phyloP scores from a whole-genome alignment of 1,140 invertebrate species.

The Nasonia giraulti region DNA sequence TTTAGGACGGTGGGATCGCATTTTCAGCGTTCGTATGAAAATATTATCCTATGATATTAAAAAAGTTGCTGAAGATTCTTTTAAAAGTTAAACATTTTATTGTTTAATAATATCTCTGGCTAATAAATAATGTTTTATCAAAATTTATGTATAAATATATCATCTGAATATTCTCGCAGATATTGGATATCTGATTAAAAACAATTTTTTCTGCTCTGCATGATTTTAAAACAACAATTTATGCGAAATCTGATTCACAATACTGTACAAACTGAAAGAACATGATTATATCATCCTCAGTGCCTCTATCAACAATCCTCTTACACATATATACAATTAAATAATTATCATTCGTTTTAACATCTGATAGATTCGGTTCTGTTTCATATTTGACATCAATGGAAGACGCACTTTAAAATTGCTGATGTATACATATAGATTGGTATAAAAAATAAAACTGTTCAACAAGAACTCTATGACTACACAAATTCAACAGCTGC shows the following conservation, averaged over 20 bases:
- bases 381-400: conserved; percentile 14
- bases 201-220: conserved; percentile 17
- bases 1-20: conserved; percentile 42
- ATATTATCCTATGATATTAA: conserved; percentile 31
- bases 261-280: conserved; percentile 41
- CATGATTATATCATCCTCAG: conserved; percentile 11
- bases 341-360: conserved; percentile 35
- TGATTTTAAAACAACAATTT: conserved; percentile 36
- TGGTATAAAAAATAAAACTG: conserved; percentile 48
- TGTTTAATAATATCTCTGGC: background rate
- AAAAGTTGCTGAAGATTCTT: background rate
- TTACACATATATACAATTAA: conserved; percentile 39
- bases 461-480: conserved; percentile 29
- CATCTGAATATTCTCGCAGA: background rate
- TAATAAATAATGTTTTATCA: conserved; percentile 10
- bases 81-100: background rate
- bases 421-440: conserved; percentile 18
- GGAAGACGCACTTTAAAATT: conserved; percentile 44
- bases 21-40: conserved; percentile 35
- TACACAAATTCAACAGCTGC: conserved; percentile 35
- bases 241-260: conserved; percentile 19
- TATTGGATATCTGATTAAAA: background rate
- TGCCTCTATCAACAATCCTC: conserved; percentile 13
- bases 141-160: conserved; percentile 6
- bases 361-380: conserved; percentile 8